Base-by-base conservation (phyloP, 2,113 vertebrate species). In the Macroglossus sobrinus region DNA sequence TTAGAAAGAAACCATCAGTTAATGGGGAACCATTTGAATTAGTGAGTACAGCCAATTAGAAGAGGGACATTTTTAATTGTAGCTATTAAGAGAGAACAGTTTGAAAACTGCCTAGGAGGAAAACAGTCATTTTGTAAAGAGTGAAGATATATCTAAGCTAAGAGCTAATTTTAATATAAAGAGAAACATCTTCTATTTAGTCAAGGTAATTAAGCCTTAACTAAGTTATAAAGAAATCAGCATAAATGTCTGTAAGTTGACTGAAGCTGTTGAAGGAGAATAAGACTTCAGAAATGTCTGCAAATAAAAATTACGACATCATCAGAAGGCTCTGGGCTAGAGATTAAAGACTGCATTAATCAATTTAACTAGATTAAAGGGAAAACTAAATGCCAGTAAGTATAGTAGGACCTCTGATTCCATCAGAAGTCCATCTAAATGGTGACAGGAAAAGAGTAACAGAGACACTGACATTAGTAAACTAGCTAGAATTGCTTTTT, bases 281-380 rank as follows among this genome's bases (percentile, higher is more conserved):
- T 81, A 19, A 92, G 63, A 86, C 64, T 93, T 95, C 43, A 74
- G 43, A 96, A 93, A 93, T 57, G 33, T 79, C 79, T 96, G 50
- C 94, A 82, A 92, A 88, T 96, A 96, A 86, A 96, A 90, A 78
- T 93, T 47, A 80, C 26, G 96, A 33, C 40, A 89, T 47, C 72
- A 69, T 93, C 76, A 80, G 55, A 94, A 96, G 89, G 90, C 76
- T 93, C 79, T 16, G 64, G 72, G 43, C n/a, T 64, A 66, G 64
- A 96, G 55, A 94, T 47, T 80, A 95, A 96, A 91, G 87, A 40
- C n/a, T 82, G 11, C 68, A 93, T 95, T 93, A 89, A 95, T 95
- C 86, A 93, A 68, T 50, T 75, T 93, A 95, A 97, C 76, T 78
- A 91, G 76, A 93, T 57, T 87, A 89, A 96, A 97, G 55, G 92